Evolutionary conservation across 2,113 vertebrate species (phyloP).

Genomic region (Picathartes gymnocephalus): DNA sequence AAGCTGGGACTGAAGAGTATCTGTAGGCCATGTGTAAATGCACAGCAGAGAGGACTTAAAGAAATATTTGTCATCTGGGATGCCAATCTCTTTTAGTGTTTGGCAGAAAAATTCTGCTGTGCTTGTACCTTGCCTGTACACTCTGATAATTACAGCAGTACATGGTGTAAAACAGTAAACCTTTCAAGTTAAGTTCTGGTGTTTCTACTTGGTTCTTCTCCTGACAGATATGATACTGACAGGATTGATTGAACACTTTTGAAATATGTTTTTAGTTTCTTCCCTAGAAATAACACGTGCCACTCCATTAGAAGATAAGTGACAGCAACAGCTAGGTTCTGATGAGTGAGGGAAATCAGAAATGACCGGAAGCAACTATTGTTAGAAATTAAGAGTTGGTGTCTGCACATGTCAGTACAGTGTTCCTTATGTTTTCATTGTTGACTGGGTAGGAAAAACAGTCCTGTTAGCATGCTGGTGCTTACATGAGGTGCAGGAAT

Average conservation of each 20-base stretch:
- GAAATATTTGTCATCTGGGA: not conserved
- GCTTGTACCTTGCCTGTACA: not conserved
- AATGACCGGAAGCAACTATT: not conserved
- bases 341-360: not conserved
- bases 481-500: not conserved
- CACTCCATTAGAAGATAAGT: not conserved
- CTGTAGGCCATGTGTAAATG: not conserved
- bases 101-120: not conserved
- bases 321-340: not conserved
- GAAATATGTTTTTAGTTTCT: not conserved
- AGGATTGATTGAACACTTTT: not conserved
- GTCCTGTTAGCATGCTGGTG: not conserved
- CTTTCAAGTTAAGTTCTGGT: not conserved
- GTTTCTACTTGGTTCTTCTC: not conserved
- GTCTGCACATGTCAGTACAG: not conserved
- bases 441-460: not conserved
- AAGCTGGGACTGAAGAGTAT: not conserved
- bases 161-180: not conserved
- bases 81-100: not conserved
- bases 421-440: not conserved
- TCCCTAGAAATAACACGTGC: not conserved
- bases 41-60: not conserved
- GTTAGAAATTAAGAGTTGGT: not conserved
- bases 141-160: not conserved
- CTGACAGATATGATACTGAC: not conserved